Evolutionary conservation across 2,888 invertebrate species (phyloP).

Genomic region (Pristionchus arcanus): DNA sequence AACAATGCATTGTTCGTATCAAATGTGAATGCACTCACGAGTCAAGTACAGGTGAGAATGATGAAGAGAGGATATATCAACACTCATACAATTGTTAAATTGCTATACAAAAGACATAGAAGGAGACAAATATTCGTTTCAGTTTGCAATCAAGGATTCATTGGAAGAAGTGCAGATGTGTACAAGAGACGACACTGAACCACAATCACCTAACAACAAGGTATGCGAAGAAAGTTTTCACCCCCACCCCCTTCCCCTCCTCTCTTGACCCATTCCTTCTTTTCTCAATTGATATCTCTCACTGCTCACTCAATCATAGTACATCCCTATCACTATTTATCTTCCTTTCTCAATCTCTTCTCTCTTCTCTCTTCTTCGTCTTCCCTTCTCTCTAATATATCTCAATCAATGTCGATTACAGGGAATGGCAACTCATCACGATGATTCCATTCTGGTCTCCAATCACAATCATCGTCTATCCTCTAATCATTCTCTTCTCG

Average conservation of each 20-base stretch:
- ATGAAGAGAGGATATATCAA: neutral
- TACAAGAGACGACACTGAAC: neutral
- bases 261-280: neutral
- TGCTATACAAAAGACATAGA: too few relatives aligned
- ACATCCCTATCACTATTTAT: slow-evolving; percentile 1
- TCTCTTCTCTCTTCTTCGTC: neutral
- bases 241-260: neutral
- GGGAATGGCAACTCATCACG: neutral
- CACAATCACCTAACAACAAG: neutral
- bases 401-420: neutral
- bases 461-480: neutral
- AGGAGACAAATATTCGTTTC: neutral
- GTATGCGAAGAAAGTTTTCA: neutral
- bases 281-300: neutral
- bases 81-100: too few relatives aligned
- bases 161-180: slow-evolving; percentile 2
- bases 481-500: neutral
- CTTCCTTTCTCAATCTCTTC: neutral
- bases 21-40: neutral
- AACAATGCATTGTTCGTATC: slow-evolving; percentile 31
- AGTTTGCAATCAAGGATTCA: slow-evolving; percentile 4
- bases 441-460: neutral
- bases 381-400: neutral
- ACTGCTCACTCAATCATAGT: neutral
- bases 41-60: neutral